phyloP scores from a whole-genome alignment of 2,888 invertebrate species.

The Deilephila elpenor region DNA sequence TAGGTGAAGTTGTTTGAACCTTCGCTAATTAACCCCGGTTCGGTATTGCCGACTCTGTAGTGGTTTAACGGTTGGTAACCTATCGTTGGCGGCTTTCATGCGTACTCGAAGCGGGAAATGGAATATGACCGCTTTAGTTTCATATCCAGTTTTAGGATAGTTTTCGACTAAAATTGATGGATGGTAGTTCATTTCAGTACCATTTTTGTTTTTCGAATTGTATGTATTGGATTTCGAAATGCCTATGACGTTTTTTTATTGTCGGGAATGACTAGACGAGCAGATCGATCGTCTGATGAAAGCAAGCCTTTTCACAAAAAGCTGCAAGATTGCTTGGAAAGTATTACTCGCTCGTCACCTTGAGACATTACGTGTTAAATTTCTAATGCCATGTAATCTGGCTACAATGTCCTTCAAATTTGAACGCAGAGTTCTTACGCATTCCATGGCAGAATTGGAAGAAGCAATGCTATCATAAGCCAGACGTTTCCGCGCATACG shows the following conservation, averaged over 20 bases:
- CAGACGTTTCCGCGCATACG: no score
- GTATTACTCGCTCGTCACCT: no score
- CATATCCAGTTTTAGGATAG: slow-evolving; percentile 3
- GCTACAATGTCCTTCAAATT: no score
- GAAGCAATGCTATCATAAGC: no score
- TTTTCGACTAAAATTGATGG: slow-evolving; percentile 2
- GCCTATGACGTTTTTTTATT: not conserved
- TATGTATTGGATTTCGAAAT: not conserved
- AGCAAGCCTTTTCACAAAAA: no score
- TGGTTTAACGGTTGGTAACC: slow-evolving; percentile 44
- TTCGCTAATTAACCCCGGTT: slow-evolving; percentile 57
- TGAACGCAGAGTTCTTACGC: no score
- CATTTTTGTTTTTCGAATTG: not conserved
- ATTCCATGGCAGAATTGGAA: no score
- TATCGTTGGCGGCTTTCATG: slow-evolving; percentile 21
- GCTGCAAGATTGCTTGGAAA: no score
- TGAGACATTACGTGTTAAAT: no score
- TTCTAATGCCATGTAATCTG: no score
- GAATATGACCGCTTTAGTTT: slow-evolving; percentile 18
- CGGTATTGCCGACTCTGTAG: slow-evolving; percentile 40
- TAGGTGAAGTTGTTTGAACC: slow-evolving; percentile 53
- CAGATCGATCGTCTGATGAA: no score
- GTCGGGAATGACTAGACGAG: not conserved
- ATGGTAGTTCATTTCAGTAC: not conserved
- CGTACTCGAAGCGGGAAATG: slow-evolving; percentile 17